Conservation (phyloP, 2,888 invertebrate species). For the Lingula anatina region DNA sequence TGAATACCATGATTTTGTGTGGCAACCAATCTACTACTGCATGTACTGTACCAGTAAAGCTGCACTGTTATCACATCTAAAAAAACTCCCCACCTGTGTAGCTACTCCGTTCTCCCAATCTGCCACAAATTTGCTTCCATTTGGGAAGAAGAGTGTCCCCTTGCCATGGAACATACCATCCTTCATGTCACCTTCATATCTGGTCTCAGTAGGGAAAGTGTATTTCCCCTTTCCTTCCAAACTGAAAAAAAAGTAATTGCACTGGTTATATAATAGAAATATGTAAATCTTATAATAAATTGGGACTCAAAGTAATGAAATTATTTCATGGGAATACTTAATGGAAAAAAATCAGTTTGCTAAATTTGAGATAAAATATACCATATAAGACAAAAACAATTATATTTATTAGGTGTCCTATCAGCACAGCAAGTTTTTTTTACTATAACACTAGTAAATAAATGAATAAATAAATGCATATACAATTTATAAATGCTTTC, state of each 20-base stretch:
- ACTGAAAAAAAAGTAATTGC: slow-evolving; percentile 19
- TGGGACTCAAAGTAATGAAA: neutral
- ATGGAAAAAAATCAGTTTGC: neutral
- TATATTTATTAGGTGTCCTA: neutral
- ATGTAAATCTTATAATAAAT: neutral
- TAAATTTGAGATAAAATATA: too few relatives aligned
- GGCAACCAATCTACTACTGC: too few relatives aligned
- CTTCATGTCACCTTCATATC: slow-evolving; percentile 62
- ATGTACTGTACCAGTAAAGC: too few relatives aligned
- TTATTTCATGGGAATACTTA: neutral
- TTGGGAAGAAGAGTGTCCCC: slow-evolving; percentile 62
- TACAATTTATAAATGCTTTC: too few relatives aligned
- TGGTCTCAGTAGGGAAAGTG: slow-evolving; percentile 49
- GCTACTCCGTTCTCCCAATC: slow-evolving; percentile 63
- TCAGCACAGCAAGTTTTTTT: neutral
- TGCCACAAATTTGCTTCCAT: slow-evolving; percentile 62
- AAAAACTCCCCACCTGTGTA: slow-evolving; percentile 46
- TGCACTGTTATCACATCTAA: neutral
- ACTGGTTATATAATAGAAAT: neutral
- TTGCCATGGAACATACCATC: slow-evolving; percentile 68
- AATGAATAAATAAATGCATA: too few relatives aligned
- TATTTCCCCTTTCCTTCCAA: slow-evolving; percentile 50
- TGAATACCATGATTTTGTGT: too few relatives aligned
- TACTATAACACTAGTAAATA: neutral
- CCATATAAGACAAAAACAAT: too few relatives aligned